Evolutionary conservation across 1,140 invertebrate species (phyloP), one percentile per base, ranked within the genome.

Genomic region (Drosophila takahashii): DNA sequence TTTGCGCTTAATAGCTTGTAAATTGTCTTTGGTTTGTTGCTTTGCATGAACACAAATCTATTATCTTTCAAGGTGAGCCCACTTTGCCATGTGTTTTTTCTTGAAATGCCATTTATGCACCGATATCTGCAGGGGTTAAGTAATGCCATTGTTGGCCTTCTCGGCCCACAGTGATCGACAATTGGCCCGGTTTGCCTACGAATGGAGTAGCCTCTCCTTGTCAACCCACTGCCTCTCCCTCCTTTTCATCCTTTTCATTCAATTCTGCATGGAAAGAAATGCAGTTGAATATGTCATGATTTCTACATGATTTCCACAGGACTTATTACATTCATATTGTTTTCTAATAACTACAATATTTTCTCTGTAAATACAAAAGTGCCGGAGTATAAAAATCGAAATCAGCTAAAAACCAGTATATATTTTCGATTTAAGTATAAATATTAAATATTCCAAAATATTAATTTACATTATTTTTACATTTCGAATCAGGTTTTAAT

Each of bases 171-270:
- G 52, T 57, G 47, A 18, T 44, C 37, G 26, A 16, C 61, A 64
- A 65, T 42, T 74, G 70, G 58, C 71, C 70, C 70, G 54, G 66
- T 70, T 70, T 70, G 62, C 66, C 69, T 72, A 60, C 69, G 69
- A 72, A 72, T 72, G 54, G 39, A 45, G 56, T 60, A 45, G 69
- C 32, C 69, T 51, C 37, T 58, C 69, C 64, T 34, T 37, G 66
- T 39, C 66, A 56, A 16, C 37, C 34, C 39, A 32, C 64, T 56
- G 53, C 11, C 18, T n/a, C 39, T 34, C 15, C 41, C 27, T 58
- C 62, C 61, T 48, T 47, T 62, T 27, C 57, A 48, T 61, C 61
- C 41, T 66, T 54, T 66, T 73, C 29, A 22, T 54, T 47, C 16
- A 74, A 32, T 66, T 66, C 65, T 27, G 9, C 27, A 48, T n/a